Conservation (phyloP, 2,797 vertebrate genomes). For the Petrocephalus schoutedeni region DNA sequence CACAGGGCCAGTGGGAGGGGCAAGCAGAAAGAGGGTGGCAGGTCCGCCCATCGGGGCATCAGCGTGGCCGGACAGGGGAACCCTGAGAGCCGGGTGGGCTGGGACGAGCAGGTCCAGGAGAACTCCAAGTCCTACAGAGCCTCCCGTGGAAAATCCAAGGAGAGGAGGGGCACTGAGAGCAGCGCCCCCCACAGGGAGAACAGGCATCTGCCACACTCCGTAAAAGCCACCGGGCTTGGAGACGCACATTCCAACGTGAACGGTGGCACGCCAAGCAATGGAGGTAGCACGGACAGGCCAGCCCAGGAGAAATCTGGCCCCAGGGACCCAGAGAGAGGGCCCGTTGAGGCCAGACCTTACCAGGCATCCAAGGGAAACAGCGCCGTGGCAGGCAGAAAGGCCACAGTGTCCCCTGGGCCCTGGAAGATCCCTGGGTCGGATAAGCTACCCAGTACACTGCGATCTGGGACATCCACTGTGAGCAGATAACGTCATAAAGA, state of each 20-base stretch:
- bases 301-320: conserved; percentile 60
- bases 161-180: conserved; percentile 59
- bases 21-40: conserved; percentile 70
- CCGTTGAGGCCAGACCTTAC: conserved; percentile 61
- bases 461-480: conserved; percentile 81
- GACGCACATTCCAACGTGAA: conserved; percentile 55
- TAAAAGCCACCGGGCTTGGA: conserved; percentile 53
- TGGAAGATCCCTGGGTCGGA: conserved; percentile 97
- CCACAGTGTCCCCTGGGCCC: conserved; percentile 85
- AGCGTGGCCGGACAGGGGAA: conserved; percentile 53
- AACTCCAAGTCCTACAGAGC: conserved; percentile 57
- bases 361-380: conserved; percentile 51
- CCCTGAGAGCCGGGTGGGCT: conserved; percentile 58
- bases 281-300: conserved; percentile 54
- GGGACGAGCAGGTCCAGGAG: conserved; percentile 59
- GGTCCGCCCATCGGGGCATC: conserved; percentile 68
- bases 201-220: conserved; percentile 55
- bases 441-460: conserved; percentile 82
- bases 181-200: conserved; percentile 46
- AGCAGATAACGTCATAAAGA: conserved; percentile 74
- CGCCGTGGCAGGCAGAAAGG: conserved; percentile 69
- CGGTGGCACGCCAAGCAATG: conserved; percentile 56
- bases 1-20: conserved; percentile 56
- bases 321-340: conserved; percentile 60
- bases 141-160: conserved; percentile 66